These are phyloP conservation scores for Galeopsomyia nigrocyanea DNA, from an alignment of 2,888 invertebrate species.

Conservation along the genomic window DNA sequence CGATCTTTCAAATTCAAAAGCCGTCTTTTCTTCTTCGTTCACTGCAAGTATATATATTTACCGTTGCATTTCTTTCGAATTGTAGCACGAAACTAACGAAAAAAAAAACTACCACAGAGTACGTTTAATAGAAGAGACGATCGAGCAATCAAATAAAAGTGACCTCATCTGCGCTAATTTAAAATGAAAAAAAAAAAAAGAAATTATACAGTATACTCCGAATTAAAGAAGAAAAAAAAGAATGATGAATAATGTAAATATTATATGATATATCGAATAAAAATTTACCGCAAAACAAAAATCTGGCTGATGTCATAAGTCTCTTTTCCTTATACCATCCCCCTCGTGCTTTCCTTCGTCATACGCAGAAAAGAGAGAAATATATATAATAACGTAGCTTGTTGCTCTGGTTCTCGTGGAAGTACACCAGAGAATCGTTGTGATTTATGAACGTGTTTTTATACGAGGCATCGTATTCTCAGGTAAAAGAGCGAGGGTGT, in stretches of 20 bases:
- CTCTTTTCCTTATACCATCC: conserved; percentile 2
- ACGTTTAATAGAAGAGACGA: conserved; percentile 36
- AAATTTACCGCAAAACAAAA: conserved; percentile 31
- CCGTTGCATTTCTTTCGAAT: conserved; percentile 20
- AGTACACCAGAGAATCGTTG: background rate
- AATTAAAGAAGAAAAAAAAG: conserved; percentile 34
- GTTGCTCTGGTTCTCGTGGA: background rate
- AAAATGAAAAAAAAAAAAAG: background rate
- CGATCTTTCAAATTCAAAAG: conserved; percentile 13
- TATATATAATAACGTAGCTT: no score
- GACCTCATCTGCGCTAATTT: conserved; percentile 47
- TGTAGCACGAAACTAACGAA: conserved; percentile 7
- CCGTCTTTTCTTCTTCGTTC: conserved; percentile 34
- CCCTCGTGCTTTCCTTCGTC: no score
- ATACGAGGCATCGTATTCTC: no score
- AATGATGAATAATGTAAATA: conserved; percentile 41
- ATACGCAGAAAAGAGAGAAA: no score
- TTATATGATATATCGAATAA: conserved; percentile 44
- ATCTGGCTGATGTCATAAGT: background rate
- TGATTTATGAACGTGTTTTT: conserved; percentile 27
- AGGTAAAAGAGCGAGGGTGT: background rate
- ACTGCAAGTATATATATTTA: conserved; percentile 21
- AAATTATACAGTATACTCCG: conserved; percentile 45
- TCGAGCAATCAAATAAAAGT: conserved; percentile 49
- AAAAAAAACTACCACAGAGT: conserved; percentile 13